A percentile compares a stretch with the other conserved stretches of the same genome.
phyloP scores from a whole-genome alignment of 2,888 invertebrate species.

The Schizotus pectinicornis region DNA sequence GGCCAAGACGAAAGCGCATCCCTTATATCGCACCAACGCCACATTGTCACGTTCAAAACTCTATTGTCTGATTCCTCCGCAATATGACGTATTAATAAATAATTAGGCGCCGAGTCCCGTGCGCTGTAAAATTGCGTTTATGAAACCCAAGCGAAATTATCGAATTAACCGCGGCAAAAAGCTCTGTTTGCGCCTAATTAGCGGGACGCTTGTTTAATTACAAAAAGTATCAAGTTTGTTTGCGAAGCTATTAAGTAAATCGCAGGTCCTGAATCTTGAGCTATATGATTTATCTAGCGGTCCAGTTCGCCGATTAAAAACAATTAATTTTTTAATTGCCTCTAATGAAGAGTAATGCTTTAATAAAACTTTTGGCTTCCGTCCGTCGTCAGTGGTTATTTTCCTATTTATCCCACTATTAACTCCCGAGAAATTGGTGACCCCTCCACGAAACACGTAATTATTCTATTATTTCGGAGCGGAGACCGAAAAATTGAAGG shows the following conservation, averaged over 20 bases:
- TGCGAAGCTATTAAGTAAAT: constrained; percentile 21
- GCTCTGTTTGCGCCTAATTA: constrained; percentile 24
- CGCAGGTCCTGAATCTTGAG: constrained; percentile 9
- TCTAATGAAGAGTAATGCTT: constrained; percentile 30
- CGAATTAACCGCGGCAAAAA: constrained; percentile 10
- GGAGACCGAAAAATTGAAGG: constrained; percentile 12
- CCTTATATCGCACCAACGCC: constrained; percentile 3
- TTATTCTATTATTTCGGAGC: constrained; percentile 25
- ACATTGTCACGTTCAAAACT: constrained; percentile 23
- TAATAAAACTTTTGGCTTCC: constrained; percentile 28
- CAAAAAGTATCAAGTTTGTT: constrained; percentile 25
- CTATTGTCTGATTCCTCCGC: constrained; percentile 15
- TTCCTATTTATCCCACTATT: constrained; percentile 22
- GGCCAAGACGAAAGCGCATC: constrained; percentile 4
- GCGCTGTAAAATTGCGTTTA: not conserved
- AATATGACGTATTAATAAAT: constrained; percentile 21
- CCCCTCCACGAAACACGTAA: constrained; percentile 18
- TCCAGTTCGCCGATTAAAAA: constrained; percentile 17
- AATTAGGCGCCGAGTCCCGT: constrained; percentile 8
- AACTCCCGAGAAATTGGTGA: constrained; percentile 9
- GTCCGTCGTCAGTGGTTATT: constrained; percentile 20
- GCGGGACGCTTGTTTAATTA: constrained; percentile 23
- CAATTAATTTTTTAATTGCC: constrained; percentile 28
- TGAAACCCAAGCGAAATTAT: constrained; percentile 19
- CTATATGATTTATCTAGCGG: constrained; percentile 20